phyloP scores from a whole-genome alignment of 1,140 invertebrate genomes.

The Heterodera schachtii region DNA sequence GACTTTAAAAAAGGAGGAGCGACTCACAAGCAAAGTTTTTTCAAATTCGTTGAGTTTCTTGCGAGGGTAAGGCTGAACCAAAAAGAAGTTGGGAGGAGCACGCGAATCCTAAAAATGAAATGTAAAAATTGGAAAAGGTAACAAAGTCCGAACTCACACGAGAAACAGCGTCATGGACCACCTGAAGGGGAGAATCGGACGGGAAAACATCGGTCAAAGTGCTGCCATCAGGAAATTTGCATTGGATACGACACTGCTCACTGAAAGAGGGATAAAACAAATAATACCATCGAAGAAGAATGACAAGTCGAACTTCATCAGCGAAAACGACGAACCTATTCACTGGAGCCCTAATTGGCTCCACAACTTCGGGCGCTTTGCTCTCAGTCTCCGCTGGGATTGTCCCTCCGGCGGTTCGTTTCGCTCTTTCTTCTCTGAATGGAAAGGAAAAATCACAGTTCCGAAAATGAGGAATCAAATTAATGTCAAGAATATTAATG shows the following conservation, averaged over 20 bases:
- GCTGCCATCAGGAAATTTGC: conserved; percentile 36
- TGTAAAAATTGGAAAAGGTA: not conserved
- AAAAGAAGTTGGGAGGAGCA: conserved; percentile 27
- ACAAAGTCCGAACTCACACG: conserved; percentile 28
- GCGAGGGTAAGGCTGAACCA: conserved; percentile 40
- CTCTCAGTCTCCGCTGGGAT: not conserved
- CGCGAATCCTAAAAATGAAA: conserved; percentile 29
- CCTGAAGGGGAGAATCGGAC: conserved; percentile 26
- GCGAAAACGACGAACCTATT: conserved; percentile 21
- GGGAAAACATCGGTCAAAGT: conserved; percentile 31
- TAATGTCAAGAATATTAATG: no score
- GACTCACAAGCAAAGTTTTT: conserved; percentile 31
- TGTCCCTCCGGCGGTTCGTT: not conserved
- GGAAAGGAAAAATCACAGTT: conserved; percentile 15
- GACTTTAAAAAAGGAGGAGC: not conserved
- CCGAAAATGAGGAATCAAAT: no score
- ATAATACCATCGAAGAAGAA: conserved; percentile 1
- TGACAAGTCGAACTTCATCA: not conserved
- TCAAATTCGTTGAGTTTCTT: conserved; percentile 36
- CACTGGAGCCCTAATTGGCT: conserved; percentile 4
- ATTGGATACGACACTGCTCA: conserved; percentile 43
- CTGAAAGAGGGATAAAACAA: conserved; percentile 29
- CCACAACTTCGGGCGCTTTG: not conserved
- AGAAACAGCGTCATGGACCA: conserved; percentile 39
- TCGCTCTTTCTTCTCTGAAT: conserved; percentile 40